Evolutionary conservation across 2,113 vertebrate species (phyloP).

Genomic region (Dissostichus mawsoni): DNA sequence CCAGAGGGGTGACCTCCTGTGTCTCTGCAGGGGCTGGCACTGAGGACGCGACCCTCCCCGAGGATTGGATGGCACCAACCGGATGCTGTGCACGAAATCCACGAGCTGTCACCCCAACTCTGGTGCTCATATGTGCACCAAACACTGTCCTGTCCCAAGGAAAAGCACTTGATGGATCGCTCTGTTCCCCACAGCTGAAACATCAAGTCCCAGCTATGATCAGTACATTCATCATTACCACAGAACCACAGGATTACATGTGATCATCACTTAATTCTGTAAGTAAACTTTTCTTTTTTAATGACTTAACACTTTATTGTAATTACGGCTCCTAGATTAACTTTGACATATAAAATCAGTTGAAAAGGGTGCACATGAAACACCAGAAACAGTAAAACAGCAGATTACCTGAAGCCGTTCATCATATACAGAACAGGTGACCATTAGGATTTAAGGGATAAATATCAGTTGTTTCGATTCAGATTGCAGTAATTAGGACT

Average conservation of each 20-base stretch:
- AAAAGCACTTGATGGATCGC: slow-evolving; percentile 43
- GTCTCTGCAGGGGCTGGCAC: slow-evolving; percentile 76
- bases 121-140: slow-evolving; percentile 28
- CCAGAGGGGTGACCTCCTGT: slow-evolving; percentile 77
- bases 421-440: background rate
- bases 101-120: slow-evolving; percentile 43
- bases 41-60: slow-evolving; percentile 53
- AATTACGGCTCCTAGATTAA: slow-evolving; percentile 12
- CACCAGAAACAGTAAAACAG: background rate
- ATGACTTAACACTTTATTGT: background rate
- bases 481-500: slow-evolving; percentile 9
- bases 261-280: slow-evolving; percentile 44
- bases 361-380: slow-evolving; percentile 27
- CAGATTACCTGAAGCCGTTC: slow-evolving; percentile 22
- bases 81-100: slow-evolving; percentile 43
- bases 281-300: slow-evolving; percentile 36
- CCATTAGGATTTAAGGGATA: background rate
- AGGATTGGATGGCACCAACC: slow-evolving; percentile 64
- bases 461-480: slow-evolving; percentile 14
- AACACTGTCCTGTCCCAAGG: background rate
- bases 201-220: slow-evolving; percentile 12
- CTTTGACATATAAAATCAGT: slow-evolving; percentile 17
- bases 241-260: slow-evolving; percentile 16
- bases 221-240: slow-evolving; percentile 17
- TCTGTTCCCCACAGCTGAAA: slow-evolving; percentile 39